These are phyloP conservation scores for Bombus superbus DNA, from an alignment of 1,140 invertebrate species.

Conservation along the genomic window DNA sequence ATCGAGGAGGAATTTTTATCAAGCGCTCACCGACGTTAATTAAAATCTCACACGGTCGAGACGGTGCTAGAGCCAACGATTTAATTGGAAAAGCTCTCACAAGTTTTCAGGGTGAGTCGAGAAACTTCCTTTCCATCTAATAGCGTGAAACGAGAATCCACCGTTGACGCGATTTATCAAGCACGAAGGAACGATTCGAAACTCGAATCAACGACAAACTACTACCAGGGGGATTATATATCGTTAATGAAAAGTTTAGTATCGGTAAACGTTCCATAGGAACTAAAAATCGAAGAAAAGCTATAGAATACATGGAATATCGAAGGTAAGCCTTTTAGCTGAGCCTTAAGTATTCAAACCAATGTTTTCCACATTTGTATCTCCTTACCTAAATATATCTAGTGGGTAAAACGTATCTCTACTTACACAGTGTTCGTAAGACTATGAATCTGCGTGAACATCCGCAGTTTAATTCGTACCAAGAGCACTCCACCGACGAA, in stretches of 20 bases:
- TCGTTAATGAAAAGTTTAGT: background rate
- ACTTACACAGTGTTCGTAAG: no score
- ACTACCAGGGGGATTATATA: background rate
- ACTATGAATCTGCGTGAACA: no score
- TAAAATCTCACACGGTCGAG: conserved; percentile 13
- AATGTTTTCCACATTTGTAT: no score
- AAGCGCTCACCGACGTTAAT: background rate
- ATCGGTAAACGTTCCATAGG: no score
- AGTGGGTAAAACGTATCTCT: no score
- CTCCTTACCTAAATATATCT: no score
- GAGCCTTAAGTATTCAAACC: no score
- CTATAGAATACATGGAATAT: no score
- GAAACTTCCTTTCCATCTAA: background rate
- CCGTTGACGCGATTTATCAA: background rate
- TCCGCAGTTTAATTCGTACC: no score
- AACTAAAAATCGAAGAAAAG: no score
- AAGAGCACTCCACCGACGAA: no score
- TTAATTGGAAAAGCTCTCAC: conserved; percentile 27
- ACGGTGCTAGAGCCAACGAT: background rate
- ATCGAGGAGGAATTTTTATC: background rate
- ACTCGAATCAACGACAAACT: background rate
- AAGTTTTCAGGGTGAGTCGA: background rate
- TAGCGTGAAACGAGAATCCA: background rate
- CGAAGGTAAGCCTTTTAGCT: no score
- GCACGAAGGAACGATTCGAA: background rate